phyloP scores from a whole-genome alignment of 2,113 vertebrate genomes.

The Halichoerus grypus region DNA sequence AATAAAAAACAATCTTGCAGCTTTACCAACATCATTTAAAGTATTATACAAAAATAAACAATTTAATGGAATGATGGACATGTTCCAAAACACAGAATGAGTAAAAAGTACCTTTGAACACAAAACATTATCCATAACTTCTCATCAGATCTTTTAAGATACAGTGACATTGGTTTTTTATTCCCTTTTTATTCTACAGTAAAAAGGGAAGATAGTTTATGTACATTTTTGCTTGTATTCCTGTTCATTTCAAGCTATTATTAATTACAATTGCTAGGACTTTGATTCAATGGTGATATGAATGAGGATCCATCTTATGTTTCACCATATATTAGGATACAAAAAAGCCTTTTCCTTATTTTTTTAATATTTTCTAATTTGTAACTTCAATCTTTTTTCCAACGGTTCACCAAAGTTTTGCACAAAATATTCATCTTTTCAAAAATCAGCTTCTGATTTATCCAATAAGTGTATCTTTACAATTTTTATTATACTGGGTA shows the following conservation, averaged over 20 bases:
- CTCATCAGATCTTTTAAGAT: not conserved
- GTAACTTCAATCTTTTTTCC: not conserved
- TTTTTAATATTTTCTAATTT: not conserved
- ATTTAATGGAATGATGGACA: not conserved
- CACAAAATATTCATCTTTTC: not conserved
- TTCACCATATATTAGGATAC: not conserved
- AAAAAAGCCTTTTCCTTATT: not conserved
- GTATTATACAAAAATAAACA: not conserved
- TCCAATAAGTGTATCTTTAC: not conserved
- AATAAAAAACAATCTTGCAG: constrained; percentile 44
- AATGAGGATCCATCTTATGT: not conserved
- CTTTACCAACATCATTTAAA: constrained; percentile 4
- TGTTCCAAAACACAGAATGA: not conserved
- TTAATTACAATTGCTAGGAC: not conserved
- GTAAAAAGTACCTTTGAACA: not conserved
- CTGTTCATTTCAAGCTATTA: not conserved
- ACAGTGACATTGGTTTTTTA: not conserved
- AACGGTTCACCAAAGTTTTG: not conserved
- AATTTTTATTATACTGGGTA: not conserved
- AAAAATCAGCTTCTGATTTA: not conserved
- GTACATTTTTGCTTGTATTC: not conserved
- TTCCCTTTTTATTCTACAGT: not conserved
- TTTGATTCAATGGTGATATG: not conserved
- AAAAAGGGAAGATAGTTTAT: not conserved
- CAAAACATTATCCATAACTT: not conserved